Base-by-base conservation (phyloP, 1,140 invertebrate genomes). In the Colletes latitarsis region DNA sequence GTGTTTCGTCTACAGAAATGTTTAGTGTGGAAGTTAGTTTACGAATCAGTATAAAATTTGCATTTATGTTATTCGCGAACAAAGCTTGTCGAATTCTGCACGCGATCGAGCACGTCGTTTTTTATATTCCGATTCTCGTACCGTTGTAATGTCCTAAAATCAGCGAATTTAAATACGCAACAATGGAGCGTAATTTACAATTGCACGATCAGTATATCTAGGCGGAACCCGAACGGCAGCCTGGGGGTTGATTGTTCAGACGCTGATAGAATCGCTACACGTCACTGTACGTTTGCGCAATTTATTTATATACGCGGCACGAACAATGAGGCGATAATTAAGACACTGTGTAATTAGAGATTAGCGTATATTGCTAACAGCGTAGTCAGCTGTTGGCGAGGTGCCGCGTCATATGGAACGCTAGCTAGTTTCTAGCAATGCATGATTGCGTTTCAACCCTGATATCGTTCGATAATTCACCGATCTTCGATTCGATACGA, bases 291-390 rank as follows among this genome's bases (percentile, higher is more conserved):
- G 75, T 60, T 55, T 52, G 5, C 41, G 17, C 43, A 30, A 6
- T 60, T 82, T 88, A 89, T 89, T 89, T 89, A 87, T 80, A 67
- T 21, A 66, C 46, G n/a, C 53, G 70, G 53, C 41, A 14, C 62
- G 73, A 69, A 86, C 82, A 87, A 88, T 84, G 82, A 84, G 82
- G 21, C 81, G 85, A 85, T 89, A 90, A 88, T 90, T 89, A 89
- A 88, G 77, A 79, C 77, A 63, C 70, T 85, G 77, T 88, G 84
- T 88, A 90, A 89, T 90, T 86, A 86, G 75, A 76, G 83, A 89
- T 89, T 89, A 90, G 79, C 81, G 73, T 78, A 43, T 74, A 58
- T 80, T 76, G 83, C 82, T 82, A 80, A 84, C 41, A 73, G 52
- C 30, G 71, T 77, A 82, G 82, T 83, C 83, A 81, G 79, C 70